phyloP scores from a whole-genome alignment of 2,888 invertebrate species.

The Caenorhabditis sulstoni region DNA sequence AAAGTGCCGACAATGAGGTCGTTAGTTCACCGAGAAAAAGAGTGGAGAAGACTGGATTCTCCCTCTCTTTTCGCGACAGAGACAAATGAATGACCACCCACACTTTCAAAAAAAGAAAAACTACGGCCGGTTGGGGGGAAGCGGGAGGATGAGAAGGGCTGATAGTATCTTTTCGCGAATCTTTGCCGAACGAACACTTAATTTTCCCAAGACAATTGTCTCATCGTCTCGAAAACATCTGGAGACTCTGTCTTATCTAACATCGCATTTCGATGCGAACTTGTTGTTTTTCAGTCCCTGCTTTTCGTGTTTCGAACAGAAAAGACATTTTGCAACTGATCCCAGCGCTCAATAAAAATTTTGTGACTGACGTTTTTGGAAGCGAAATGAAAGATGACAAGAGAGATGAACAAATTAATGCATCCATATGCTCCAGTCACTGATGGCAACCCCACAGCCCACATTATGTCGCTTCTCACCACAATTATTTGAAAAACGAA shows the following conservation, averaged over 20 bases:
- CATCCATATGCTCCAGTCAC: constrained; percentile 51
- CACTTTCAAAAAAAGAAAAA: constrained; percentile 14
- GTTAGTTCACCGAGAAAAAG: constrained; percentile 23
- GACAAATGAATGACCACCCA: too few relatives aligned
- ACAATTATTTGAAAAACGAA: constrained; percentile 21
- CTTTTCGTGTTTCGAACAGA: constrained; percentile 1
- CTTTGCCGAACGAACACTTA: too few relatives aligned
- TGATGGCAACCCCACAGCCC: constrained; percentile 43
- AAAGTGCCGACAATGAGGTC: constrained; percentile 50
- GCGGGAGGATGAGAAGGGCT: neutral
- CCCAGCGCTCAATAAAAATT: constrained; percentile 54
- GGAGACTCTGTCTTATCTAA: too few relatives aligned
- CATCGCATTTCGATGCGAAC: too few relatives aligned
- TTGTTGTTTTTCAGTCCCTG: neutral
- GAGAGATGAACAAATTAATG: constrained; percentile 50
- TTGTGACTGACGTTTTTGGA: constrained; percentile 54
- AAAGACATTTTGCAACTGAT: constrained; percentile 32
- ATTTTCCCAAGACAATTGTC: neutral
- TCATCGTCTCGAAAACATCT: neutral
- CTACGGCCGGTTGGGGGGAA: neutral
- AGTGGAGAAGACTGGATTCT: neutral
- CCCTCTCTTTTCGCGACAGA: too few relatives aligned
- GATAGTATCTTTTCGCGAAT: constrained; percentile 1
- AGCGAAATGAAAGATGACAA: constrained; percentile 51
- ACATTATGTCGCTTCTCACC: constrained; percentile 45